Evolutionary conservation across 2,888 invertebrate species (phyloP), one percentile per base, ranked within the genome.

Genomic region (Aphrophora alni): DNA sequence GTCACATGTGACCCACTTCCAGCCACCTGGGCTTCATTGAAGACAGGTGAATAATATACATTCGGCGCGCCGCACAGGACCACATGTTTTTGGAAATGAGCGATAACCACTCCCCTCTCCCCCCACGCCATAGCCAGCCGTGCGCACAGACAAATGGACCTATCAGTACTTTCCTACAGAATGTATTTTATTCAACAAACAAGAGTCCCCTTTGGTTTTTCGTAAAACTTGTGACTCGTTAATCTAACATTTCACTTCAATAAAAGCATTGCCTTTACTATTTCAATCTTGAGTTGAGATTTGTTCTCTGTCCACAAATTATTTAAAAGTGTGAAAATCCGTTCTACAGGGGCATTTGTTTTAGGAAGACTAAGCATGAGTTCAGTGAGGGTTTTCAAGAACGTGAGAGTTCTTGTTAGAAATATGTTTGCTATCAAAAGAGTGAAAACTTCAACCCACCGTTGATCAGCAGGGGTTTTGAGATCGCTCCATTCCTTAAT

Each of bases 341-440:
- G 75, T 75, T 75, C 75, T 5, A 44, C 75, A 8, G 44, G 75
- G 21, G 44, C 75, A 44, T 75, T 75, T 75, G 14, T 75, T 75
- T 44, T 44, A 38, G 44, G 75, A 38, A 75, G 38, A 25, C 26
- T 24, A 24, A 75, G 24, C 26, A 75, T 38, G 25, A 33, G 33
- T 24, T 24, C 38, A 7, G 25, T 24, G 38, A n/a, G n/a, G n/a
- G n/a, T n/a, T 75, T 75, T 44, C 17, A 75, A n/a, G n/a, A n/a
- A n/a, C n/a, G n/a, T n/a, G n/a, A n/a, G n/a, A 21, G 44, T 75
- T 44, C n/a, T n/a, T n/a, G 24, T 24, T 25, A 24, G 38, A 44
- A 17, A 75, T 44, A 1, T 44, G 38, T 26, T 75, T 17, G 14
- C 38, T 75, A 38, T 38, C 26, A 25, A 75, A 75, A 25, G 38